phyloP scores from a whole-genome alignment of 2,888 invertebrate species.

The Polydrusus tereticollis region DNA sequence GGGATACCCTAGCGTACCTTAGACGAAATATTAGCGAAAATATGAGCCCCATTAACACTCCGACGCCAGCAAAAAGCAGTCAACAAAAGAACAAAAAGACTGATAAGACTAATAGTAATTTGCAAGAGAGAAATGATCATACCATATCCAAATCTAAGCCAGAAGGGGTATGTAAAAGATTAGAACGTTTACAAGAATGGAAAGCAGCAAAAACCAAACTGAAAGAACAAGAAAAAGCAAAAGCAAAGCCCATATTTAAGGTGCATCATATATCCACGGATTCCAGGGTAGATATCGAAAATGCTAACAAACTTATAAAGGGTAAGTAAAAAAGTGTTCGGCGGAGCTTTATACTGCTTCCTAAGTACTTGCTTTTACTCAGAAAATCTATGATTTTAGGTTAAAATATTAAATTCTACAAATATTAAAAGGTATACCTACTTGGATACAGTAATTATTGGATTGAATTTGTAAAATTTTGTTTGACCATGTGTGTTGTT shows the following conservation, averaged over 20 bases:
- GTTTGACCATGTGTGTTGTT: no score
- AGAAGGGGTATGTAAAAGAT: constrained; percentile 45
- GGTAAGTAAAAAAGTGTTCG: constrained; percentile 35
- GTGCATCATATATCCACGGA: constrained; percentile 54
- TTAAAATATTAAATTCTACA: no score
- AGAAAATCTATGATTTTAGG: not conserved
- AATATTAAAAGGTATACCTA: no score
- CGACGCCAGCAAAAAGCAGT: constrained; percentile 10
- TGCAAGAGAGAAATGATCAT: not conserved
- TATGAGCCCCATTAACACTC: constrained; percentile 48
- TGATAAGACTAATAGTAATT: not conserved
- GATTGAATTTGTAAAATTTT: no score
- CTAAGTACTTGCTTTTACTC: not conserved
- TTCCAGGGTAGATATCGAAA: constrained; percentile 53
- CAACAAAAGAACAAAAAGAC: not conserved
- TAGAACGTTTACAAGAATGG: constrained; percentile 59
- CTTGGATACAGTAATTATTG: no score
- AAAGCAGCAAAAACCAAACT: constrained; percentile 57
- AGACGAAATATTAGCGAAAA: constrained; percentile 49
- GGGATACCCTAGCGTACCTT: constrained; percentile 43
- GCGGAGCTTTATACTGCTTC: not conserved
- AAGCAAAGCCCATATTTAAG: constrained; percentile 61
- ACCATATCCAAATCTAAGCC: not conserved
- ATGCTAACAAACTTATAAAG: constrained; percentile 57
- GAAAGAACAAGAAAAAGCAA: constrained; percentile 53